Conservation (phyloP, 2,113 vertebrate genomes). For the Podarcis cretensis region DNA sequence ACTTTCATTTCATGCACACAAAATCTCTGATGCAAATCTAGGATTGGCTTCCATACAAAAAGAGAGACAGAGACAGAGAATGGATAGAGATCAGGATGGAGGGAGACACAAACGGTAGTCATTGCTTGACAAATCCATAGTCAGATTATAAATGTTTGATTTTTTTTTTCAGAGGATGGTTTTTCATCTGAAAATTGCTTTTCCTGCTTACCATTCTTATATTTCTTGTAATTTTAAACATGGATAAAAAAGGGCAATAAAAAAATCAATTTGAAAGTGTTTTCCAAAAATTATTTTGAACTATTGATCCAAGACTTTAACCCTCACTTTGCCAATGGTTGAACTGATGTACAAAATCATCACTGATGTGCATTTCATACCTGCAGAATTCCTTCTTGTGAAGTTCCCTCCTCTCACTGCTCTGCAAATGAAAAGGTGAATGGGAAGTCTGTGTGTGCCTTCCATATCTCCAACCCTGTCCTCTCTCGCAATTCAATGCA, state of each 20-base stretch:
- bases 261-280: not conserved
- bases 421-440: not conserved
- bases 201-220: not conserved
- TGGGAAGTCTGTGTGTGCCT: not conserved
- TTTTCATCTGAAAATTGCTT: slow-evolving; percentile 17
- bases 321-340: not conserved
- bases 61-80: not conserved
- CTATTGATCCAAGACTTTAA: slow-evolving; percentile 28
- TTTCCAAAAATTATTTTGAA: slow-evolving; percentile 21
- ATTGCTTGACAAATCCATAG: slow-evolving; percentile 18
- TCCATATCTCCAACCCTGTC: not conserved
- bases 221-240: slow-evolving; percentile 16
- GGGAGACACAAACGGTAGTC: not conserved
- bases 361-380: not conserved
- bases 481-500: too few relatives aligned
- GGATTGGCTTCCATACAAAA: not conserved
- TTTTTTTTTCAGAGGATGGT: not conserved
- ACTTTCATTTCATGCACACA: not conserved
- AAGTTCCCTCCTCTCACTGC: not conserved
- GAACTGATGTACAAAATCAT: not conserved
- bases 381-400: not conserved
- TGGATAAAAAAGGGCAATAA: not conserved
- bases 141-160: not conserved
- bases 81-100: not conserved
- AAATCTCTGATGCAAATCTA: not conserved